These are phyloP conservation scores for Salmo trutta DNA, from an alignment of 2,797 vertebrate genomes.

Conservation along the genomic window DNA sequence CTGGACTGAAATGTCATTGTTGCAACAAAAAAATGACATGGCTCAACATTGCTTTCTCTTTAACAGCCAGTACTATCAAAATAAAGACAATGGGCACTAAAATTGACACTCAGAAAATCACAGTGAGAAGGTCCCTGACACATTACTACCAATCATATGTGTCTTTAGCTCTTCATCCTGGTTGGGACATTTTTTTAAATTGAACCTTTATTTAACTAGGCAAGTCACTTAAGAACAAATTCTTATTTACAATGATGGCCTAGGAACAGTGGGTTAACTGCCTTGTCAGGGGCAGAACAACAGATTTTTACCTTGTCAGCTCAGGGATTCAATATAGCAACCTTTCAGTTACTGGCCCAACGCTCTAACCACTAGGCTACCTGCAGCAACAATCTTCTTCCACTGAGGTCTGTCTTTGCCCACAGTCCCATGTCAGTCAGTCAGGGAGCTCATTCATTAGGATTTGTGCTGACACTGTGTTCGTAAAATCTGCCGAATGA, in stretches of 20 bases:
- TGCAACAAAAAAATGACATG: neutral
- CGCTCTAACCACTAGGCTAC: too few relatives aligned
- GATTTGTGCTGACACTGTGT: neutral
- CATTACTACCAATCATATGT: neutral
- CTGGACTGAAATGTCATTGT: neutral
- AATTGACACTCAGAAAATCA: conserved; percentile 11
- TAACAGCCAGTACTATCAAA: neutral
- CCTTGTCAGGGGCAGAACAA: too few relatives aligned
- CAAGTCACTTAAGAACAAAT: too few relatives aligned
- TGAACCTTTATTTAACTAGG: too few relatives aligned
- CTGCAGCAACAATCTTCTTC: conserved; percentile 21
- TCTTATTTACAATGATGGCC: too few relatives aligned
- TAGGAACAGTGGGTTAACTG: too few relatives aligned
- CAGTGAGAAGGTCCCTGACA: neutral
- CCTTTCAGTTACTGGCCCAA: too few relatives aligned
- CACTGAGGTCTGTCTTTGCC: conserved; percentile 18
- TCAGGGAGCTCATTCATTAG: too few relatives aligned
- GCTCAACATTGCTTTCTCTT: neutral
- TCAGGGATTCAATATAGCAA: too few relatives aligned
- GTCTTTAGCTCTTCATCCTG: neutral
- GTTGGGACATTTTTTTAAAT: neutral
- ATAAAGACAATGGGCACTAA: conserved; percentile 12
- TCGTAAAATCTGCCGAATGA: neutral
- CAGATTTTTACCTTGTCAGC: too few relatives aligned
- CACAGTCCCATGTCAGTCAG: too few relatives aligned